Evolutionary conservation across 2,113 vertebrate genomes (phyloP).

Genomic region (Neogale vison): DNA sequence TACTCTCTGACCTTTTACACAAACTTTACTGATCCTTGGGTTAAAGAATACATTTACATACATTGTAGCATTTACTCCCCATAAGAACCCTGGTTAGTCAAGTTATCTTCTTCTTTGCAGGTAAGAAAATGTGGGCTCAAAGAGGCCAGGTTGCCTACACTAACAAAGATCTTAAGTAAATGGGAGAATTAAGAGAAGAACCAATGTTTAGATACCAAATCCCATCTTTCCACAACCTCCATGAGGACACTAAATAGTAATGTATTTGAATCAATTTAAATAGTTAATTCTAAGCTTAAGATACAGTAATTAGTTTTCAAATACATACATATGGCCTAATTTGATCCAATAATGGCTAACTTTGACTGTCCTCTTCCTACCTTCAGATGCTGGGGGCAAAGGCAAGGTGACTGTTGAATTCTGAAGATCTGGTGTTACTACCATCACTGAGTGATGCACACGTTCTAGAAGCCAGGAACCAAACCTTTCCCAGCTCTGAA

Average conservation of each 20-base stretch:
- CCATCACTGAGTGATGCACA: not conserved
- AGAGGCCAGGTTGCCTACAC: not conserved
- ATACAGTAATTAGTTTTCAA: not conserved
- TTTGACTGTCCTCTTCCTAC: not conserved
- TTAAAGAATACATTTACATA: not conserved
- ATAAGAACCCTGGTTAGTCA: not conserved
- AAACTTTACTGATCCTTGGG: not conserved
- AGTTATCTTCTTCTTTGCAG: not conserved
- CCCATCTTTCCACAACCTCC: not conserved
- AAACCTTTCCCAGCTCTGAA: not conserved
- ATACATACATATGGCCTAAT: not conserved
- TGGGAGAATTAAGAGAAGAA: not conserved
- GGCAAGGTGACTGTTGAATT: not conserved
- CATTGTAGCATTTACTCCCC: not conserved
- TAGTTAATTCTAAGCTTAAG: not conserved
- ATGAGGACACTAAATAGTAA: not conserved
- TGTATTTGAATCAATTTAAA: not conserved
- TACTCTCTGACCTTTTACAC: not conserved
- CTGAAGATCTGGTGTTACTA: not conserved
- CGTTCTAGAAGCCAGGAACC: not conserved
- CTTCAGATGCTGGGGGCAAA: not conserved
- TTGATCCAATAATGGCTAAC: not conserved
- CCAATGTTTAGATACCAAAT: not conserved
- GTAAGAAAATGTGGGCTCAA: not conserved
- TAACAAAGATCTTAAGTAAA: not conserved